Percentiles rank a stretch among this genome's conserved stretches.
Conservation (phyloP, 1,140 invertebrate genomes). For the Trichoplusia ni region DNA sequence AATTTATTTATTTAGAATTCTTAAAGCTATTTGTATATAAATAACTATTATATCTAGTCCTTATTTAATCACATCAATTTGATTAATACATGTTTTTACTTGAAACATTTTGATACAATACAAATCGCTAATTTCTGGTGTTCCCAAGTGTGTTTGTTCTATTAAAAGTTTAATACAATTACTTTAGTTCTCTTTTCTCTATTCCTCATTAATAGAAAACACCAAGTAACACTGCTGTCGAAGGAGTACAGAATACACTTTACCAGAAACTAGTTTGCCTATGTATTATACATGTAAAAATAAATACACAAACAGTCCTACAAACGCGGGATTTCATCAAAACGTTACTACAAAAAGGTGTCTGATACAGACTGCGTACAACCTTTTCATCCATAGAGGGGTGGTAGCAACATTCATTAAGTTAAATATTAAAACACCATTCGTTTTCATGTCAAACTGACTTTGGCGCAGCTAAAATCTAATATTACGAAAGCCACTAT, state of each 20-base stretch:
- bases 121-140: not conserved
- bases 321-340: conserved; percentile 32
- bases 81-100: conserved; percentile 10
- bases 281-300: not conserved
- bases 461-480: not conserved
- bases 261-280: not conserved
- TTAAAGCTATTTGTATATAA: conserved; percentile 45
- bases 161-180: not conserved
- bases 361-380: no score
- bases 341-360: no score
- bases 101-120: conserved; percentile 1
- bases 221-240: no score
- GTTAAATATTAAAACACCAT: not conserved
- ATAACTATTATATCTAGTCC: conserved; percentile 49
- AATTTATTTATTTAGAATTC: conserved; percentile 39
- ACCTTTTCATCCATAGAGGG: no score
- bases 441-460: not conserved
- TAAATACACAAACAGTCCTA: conserved; percentile 36
- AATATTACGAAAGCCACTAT: not conserved
- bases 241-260: no score
- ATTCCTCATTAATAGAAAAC: no score
- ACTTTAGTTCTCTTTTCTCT: no score
- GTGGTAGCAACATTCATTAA: no score
- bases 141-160: not conserved
- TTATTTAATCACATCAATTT: conserved; percentile 42